Conservation (phyloP, 2,113 vertebrate species). For the Pipra filicauda region DNA sequence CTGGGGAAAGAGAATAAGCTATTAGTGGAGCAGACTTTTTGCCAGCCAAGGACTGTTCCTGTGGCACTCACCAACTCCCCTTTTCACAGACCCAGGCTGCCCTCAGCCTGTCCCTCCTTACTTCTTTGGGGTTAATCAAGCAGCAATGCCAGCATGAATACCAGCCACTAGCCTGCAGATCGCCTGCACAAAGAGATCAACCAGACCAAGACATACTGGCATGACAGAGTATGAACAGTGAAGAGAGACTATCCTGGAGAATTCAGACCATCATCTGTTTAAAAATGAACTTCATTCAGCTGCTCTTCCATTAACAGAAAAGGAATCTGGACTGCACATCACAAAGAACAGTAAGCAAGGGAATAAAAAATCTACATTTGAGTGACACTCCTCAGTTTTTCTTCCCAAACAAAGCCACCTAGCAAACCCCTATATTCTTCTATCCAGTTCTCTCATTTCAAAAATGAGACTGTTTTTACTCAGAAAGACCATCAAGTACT, state of each 20-base stretch:
- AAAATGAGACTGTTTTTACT: not conserved
- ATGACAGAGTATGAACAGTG: not conserved
- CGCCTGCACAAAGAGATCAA: accelerated
- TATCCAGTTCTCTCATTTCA: not conserved
- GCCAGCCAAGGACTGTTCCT: not conserved
- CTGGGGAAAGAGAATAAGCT: not conserved
- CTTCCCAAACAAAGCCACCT: not conserved
- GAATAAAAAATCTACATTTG: not conserved
- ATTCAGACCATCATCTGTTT: not conserved
- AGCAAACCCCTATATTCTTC: not conserved
- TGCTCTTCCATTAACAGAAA: not conserved
- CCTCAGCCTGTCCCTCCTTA: not conserved
- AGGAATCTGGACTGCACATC: not conserved
- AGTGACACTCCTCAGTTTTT: not conserved
- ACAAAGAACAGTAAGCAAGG: not conserved
- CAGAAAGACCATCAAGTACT: not conserved
- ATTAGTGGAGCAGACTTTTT: not conserved
- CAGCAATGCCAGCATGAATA: not conserved
- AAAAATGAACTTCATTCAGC: not conserved
- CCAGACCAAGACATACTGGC: not conserved
- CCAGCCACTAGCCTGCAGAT: not conserved
- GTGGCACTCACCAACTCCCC: not conserved
- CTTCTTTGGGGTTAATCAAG: not conserved
- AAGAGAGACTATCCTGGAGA: not conserved
- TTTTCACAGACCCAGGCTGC: not conserved